These are phyloP conservation scores for Drosophila kikkawai DNA, from an alignment of 1,140 invertebrate genomes.

Conservation along the genomic window DNA sequence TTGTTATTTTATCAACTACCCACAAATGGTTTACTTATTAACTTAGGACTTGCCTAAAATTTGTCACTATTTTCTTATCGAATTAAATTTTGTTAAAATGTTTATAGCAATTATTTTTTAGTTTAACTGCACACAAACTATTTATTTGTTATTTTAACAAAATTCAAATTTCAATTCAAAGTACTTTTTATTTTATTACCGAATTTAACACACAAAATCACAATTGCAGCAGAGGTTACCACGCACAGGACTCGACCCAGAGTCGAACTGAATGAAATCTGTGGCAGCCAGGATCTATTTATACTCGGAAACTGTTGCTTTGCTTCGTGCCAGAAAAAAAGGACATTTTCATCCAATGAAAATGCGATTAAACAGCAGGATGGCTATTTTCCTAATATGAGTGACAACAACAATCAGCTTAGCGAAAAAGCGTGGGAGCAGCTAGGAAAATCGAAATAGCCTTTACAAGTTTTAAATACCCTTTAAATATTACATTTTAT, in stretches of 20 bases:
- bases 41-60: too few relatives aligned
- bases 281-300: constrained; percentile 54
- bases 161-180: too few relatives aligned
- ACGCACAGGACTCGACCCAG: constrained; percentile 26
- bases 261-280: constrained; percentile 44
- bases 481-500: background rate
- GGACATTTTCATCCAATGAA: constrained; percentile 28
- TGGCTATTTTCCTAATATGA: constrained; percentile 38
- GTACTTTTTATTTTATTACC: constrained; percentile 3
- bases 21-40: too few relatives aligned
- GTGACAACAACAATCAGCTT: constrained; percentile 31
- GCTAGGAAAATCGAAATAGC: background rate
- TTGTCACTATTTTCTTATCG: too few relatives aligned
- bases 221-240: background rate
- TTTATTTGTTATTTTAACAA: too few relatives aligned
- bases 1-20: background rate
- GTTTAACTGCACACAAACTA: too few relatives aligned
- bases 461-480: background rate
- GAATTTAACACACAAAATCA: constrained; percentile 6
- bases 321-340: constrained; percentile 3
- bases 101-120: too few relatives aligned
- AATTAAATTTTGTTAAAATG: too few relatives aligned
- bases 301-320: constrained; percentile 44
- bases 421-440: background rate
- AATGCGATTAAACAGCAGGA: constrained; percentile 54